A percentile compares a stretch with the other conserved stretches of the same genome.
Evolutionary conservation across 2,888 invertebrate species (phyloP).

Genomic region (Cheilosia impressa): DNA sequence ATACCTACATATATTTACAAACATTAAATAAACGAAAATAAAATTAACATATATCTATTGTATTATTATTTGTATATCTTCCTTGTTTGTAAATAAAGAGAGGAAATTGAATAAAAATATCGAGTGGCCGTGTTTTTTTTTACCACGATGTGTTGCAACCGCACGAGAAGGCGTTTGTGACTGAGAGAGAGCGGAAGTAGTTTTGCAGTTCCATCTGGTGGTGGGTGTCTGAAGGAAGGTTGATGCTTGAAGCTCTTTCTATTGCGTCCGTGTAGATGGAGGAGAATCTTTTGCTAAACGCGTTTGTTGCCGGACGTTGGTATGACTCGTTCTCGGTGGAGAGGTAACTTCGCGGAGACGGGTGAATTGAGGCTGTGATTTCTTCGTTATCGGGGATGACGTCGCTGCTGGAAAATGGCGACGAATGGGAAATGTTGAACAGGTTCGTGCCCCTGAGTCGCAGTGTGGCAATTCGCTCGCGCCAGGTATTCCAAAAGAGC

Average conservation of each 20-base stretch:
- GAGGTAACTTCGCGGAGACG: conserved; percentile 10
- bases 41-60: conserved; percentile 45
- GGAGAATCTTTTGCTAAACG: conserved; percentile 1
- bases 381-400: conserved; percentile 79
- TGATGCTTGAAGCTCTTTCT: conserved; percentile 32
- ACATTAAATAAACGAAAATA: conserved; percentile 25
- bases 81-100: conserved; percentile 73
- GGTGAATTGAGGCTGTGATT: conserved; percentile 35
- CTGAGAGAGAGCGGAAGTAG: conserved; percentile 39
- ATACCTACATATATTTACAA: conserved; percentile 2
- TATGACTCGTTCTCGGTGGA: neutral
- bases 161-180: conserved; percentile 41
- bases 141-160: conserved; percentile 60
- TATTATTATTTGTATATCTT: conserved; percentile 61
- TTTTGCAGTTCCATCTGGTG: conserved; percentile 55
- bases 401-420: conserved; percentile 82
- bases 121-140: neutral
- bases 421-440: conserved; percentile 78
- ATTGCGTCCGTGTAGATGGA: conserved; percentile 28
- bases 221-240: conserved; percentile 2
- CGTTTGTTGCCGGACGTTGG: neutral
- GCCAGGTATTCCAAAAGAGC: conserved; percentile 82
- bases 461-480: conserved; percentile 80
- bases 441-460: conserved; percentile 76
- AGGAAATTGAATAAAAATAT: conserved; percentile 32